A percentile compares a stretch with the other conserved stretches of the same genome.
These are phyloP conservation scores for Menura novaehollandiae DNA, from an alignment of 2,113 vertebrate species.

Conservation along the genomic window DNA sequence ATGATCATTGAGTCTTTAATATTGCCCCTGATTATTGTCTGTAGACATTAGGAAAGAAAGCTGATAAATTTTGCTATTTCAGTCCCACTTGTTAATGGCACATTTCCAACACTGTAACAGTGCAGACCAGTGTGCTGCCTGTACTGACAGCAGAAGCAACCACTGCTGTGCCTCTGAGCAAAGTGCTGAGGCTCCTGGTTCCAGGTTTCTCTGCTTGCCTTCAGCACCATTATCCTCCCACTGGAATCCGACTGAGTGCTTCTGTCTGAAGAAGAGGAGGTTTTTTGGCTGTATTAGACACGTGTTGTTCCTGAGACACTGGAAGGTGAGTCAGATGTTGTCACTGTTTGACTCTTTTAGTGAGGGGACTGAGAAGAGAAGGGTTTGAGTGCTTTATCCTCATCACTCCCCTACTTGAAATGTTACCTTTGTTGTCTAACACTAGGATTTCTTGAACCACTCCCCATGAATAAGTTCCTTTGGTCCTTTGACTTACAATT, in stretches of 20 bases:
- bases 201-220: neutral
- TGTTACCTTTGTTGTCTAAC: neutral
- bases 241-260: neutral
- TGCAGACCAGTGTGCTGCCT: too few species aligned
- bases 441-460: neutral
- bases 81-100: neutral
- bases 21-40: neutral
- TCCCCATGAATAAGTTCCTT: neutral
- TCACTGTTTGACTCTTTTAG: neutral
- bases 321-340: neutral
- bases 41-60: neutral
- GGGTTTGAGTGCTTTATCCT: neutral
- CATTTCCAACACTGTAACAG: neutral
- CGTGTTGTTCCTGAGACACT: neutral
- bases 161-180: neutral
- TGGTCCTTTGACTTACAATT: neutral
- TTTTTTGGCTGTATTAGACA: neutral
- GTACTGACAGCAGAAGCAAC: neutral
- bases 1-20: neutral
- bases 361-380: neutral
- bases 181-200: neutral
- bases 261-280: neutral
- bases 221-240: neutral
- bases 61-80: neutral
- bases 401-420: neutral